Conservation (phyloP, 2,888 invertebrate genomes). For the Drosophila meridiana region DNA sequence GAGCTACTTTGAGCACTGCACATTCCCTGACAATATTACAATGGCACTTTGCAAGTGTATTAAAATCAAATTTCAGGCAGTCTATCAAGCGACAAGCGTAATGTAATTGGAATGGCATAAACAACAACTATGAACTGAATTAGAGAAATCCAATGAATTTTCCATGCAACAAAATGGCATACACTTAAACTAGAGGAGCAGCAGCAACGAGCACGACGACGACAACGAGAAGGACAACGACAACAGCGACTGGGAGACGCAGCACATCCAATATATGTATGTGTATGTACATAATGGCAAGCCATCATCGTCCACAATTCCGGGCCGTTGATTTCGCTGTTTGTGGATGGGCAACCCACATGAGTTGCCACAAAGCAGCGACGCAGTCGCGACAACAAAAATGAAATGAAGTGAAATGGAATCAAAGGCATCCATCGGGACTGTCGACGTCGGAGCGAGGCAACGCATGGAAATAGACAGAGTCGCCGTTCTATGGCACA, state of each 20-base stretch:
- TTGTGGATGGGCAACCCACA: slow-evolving; percentile 35
- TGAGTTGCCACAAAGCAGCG: slow-evolving; percentile 42
- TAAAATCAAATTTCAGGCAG: slow-evolving; percentile 20
- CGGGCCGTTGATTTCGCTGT: slow-evolving; percentile 65
- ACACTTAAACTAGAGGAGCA: slow-evolving; percentile 40
- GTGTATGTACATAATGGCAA: slow-evolving; percentile 27
- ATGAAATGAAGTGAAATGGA: slow-evolving; percentile 81
- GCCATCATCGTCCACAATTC: slow-evolving; percentile 59
- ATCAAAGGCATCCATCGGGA: slow-evolving; percentile 77
- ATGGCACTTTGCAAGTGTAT: slow-evolving; percentile 3
- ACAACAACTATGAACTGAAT: slow-evolving; percentile 54
- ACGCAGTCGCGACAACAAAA: slow-evolving; percentile 68
- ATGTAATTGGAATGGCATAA: slow-evolving; percentile 37
- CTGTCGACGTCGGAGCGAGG: slow-evolving; percentile 56
- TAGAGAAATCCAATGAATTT: slow-evolving; percentile 62
- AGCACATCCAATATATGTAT: slow-evolving; percentile 11
- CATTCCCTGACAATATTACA: not conserved
- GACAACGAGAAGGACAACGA: not conserved
- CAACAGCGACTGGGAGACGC: not conserved
- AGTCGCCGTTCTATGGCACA: slow-evolving; percentile 22
- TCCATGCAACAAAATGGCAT: slow-evolving; percentile 52
- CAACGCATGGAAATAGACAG: slow-evolving; percentile 67
- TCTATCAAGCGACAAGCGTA: slow-evolving; percentile 25
- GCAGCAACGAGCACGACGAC: slow-evolving; percentile 2
- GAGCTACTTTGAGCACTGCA: not conserved